These are phyloP conservation scores for Rhizoglyphus robini DNA, from an alignment of 1,140 invertebrate genomes.

Conservation along the genomic window DNA sequence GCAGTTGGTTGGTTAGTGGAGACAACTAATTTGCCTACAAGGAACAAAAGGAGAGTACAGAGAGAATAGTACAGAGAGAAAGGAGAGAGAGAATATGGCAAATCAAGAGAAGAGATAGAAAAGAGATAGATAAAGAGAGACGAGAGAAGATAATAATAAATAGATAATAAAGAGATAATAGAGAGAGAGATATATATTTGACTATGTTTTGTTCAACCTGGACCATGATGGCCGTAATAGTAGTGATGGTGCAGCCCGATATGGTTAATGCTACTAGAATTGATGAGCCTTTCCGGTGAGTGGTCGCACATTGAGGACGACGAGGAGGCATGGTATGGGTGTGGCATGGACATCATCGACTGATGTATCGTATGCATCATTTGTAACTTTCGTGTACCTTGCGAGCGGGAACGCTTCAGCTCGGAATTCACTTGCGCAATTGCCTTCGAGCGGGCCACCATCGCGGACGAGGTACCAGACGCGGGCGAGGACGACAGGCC, in stretches of 20 bases:
- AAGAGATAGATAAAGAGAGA: too few species aligned
- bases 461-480: background rate
- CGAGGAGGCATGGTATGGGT: background rate
- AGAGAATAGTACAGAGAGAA: too few species aligned
- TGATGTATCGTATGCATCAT: conserved; percentile 34
- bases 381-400: conserved; percentile 35
- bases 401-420: conserved; percentile 35
- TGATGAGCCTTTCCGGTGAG: background rate
- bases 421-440: conserved; percentile 28
- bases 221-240: too few species aligned
- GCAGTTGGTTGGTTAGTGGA: too few species aligned
- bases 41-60: too few species aligned
- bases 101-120: too few species aligned
- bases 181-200: too few species aligned
- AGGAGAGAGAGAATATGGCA: too few species aligned
- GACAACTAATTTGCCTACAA: too few species aligned
- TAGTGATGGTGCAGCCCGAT: background rate
- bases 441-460: background rate
- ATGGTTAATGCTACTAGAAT: conserved; percentile 4
- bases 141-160: too few species aligned
- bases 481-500: conserved; percentile 31
- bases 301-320: conserved; percentile 16
- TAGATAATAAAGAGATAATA: too few species aligned
- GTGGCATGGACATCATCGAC: conserved; percentile 29
- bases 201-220: too few species aligned